A percentile compares a stretch with the other conserved stretches of the same genome.
Evolutionary conservation across 2,797 vertebrate genomes (phyloP).

Genomic region (Sebastes oblongus): DNA sequence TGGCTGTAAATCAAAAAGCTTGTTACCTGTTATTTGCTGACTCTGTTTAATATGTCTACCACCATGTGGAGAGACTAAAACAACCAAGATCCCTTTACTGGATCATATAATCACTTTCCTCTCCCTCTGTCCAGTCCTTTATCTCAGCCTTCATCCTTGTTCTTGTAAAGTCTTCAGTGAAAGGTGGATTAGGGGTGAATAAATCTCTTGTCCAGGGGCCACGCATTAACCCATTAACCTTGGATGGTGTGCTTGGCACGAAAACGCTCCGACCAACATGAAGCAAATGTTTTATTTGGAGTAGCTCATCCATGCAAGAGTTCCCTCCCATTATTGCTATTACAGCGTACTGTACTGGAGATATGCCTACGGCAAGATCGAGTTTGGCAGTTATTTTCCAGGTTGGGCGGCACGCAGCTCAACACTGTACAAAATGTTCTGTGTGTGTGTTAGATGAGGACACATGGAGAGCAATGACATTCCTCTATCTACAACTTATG

Average conservation of each 20-base stretch:
- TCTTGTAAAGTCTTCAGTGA: constrained; percentile 12
- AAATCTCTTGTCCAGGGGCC: constrained; percentile 14
- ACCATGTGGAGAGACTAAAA: background rate
- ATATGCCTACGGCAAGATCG: constrained; percentile 39
- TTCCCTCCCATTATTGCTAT: constrained; percentile 29
- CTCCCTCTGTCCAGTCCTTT: background rate
- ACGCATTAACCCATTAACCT: constrained; percentile 55
- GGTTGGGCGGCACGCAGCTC: constrained; percentile 20
- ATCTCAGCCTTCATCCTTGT: background rate
- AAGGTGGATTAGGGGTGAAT: constrained; percentile 31
- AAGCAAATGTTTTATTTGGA: constrained; percentile 35
- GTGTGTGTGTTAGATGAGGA: background rate
- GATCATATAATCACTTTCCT: background rate
- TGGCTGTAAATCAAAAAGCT: constrained; percentile 41
- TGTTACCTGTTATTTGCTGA: constrained; percentile 80
- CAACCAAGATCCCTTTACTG: background rate
- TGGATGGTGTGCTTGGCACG: constrained; percentile 1
- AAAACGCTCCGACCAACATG: background rate
- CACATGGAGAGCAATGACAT: background rate
- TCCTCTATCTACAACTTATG: background rate
- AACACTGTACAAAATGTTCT: constrained; percentile 59
- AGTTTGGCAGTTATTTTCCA: constrained; percentile 40
- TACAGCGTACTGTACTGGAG: background rate
- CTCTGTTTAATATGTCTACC: constrained; percentile 33
- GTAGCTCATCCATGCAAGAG: constrained; percentile 38